Percentiles rank a stretch among this genome's conserved stretches.
Conservation (phyloP, 2,113 vertebrate species). For the Penelope pileata region DNA sequence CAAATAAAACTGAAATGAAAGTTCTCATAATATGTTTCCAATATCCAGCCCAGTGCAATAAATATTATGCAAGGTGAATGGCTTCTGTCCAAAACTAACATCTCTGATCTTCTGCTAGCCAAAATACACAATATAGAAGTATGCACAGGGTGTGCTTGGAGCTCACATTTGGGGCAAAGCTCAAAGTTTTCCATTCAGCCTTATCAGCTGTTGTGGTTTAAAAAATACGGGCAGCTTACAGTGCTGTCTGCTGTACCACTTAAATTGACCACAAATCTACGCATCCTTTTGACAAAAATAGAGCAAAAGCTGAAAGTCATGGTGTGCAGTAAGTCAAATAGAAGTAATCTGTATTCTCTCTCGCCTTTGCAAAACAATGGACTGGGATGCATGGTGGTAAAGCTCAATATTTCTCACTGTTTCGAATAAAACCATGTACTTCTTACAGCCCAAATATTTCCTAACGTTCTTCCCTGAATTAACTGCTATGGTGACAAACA, state of each 20-base stretch:
- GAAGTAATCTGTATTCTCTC: neutral
- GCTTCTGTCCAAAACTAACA: constrained; percentile 59
- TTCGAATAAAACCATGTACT: neutral
- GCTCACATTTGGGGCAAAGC: constrained; percentile 22
- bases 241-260: neutral
- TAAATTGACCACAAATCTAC: neutral
- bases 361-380: neutral
- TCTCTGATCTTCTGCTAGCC: constrained; percentile 43
- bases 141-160: neutral
- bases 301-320: neutral
- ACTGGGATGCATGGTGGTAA: neutral
- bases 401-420: neutral
- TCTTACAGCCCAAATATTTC: neutral
- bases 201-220: neutral
- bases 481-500: neutral
- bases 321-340: neutral
- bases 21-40: constrained; percentile 55
- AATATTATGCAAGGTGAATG: constrained; percentile 65
- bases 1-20: constrained; percentile 49
- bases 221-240: neutral
- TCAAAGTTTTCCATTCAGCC: constrained; percentile 20
- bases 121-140: constrained; percentile 58
- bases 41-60: constrained; percentile 37
- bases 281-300: neutral
- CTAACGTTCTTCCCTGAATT: neutral